Evolutionary conservation across 2,888 invertebrate genomes (phyloP).

Genomic region (Lagria hirta): DNA sequence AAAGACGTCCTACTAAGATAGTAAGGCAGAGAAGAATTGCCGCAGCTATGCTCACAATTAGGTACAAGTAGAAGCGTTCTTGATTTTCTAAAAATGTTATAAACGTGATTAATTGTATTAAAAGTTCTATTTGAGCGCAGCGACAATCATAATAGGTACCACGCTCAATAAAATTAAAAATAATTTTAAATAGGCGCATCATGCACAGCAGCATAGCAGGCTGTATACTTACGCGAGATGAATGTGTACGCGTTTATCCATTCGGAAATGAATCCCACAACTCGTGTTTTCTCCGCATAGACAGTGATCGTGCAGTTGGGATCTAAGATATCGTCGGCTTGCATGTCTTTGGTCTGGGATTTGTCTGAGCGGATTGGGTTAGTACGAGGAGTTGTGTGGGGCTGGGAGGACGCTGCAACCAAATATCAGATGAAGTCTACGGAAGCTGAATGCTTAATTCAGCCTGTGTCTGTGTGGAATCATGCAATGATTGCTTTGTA

Average conservation of each 20-base stretch:
- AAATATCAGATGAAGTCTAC: constrained; percentile 35
- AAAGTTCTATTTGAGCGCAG: too few relatives aligned
- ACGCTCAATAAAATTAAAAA: too few relatives aligned
- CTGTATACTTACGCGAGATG: constrained; percentile 65
- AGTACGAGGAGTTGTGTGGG: constrained; percentile 42
- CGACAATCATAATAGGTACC: too few relatives aligned
- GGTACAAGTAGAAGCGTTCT: constrained; percentile 80
- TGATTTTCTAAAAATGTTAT: constrained; percentile 64
- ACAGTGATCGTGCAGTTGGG: constrained; percentile 58
- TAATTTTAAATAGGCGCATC: constrained; percentile 8
- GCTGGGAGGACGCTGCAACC: constrained; percentile 45
- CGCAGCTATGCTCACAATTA: constrained; percentile 74
- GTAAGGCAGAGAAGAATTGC: constrained; percentile 72
- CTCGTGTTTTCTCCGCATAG: constrained; percentile 55
- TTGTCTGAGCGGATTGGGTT: constrained; percentile 42
- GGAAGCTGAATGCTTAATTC: constrained; percentile 13
- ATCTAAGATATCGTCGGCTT: constrained; percentile 48
- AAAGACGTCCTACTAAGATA: constrained; percentile 69
- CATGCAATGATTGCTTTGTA: constrained; percentile 20
- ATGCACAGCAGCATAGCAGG: constrained; percentile 3
- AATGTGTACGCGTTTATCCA: constrained; percentile 71
- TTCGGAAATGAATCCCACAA: constrained; percentile 68
- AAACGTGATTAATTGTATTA: too few relatives aligned
- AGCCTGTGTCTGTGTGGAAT: constrained; percentile 16
- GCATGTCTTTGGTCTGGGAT: constrained; percentile 49